These are phyloP conservation scores for Empis livida DNA, from an alignment of 2,888 invertebrate species.

Conservation along the genomic window DNA sequence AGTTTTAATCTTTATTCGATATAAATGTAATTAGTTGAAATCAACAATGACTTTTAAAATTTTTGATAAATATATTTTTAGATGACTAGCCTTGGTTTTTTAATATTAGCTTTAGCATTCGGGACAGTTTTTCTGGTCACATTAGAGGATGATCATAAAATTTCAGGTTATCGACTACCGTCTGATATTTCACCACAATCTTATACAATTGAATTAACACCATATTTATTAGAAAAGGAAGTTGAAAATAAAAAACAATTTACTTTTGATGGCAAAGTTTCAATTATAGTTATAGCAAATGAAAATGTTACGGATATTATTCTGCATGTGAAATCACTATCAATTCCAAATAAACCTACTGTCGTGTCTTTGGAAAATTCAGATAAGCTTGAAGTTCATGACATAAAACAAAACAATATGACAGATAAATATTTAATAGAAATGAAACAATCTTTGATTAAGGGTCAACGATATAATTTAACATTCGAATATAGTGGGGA, in stretches of 20 bases:
- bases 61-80: too few relatives aligned
- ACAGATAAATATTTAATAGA: constrained; percentile 37
- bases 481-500: constrained; percentile 37
- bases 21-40: too few relatives aligned
- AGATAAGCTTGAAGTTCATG: constrained; percentile 33
- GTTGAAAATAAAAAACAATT: constrained; percentile 17
- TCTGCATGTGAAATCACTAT: constrained; percentile 28
- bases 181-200: constrained; percentile 35
- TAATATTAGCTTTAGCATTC: too few relatives aligned
- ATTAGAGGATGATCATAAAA: too few relatives aligned
- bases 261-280: constrained; percentile 29
- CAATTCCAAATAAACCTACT: constrained; percentile 4
- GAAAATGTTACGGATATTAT: constrained; percentile 33
- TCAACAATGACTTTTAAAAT: too few relatives aligned
- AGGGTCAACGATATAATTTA: constrained; percentile 33
- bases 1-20: too few relatives aligned
- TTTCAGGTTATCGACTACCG: constrained; percentile 22
- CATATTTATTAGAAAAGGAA: constrained; percentile 36
- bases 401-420: constrained; percentile 19
- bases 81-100: too few relatives aligned
- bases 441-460: constrained; percentile 23
- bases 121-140: too few relatives aligned
- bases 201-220: constrained; percentile 42
- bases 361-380: too few relatives aligned
- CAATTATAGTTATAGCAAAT: constrained; percentile 37